Conservation (phyloP, 2,888 invertebrate species). For the Cryptus viduatorius region DNA sequence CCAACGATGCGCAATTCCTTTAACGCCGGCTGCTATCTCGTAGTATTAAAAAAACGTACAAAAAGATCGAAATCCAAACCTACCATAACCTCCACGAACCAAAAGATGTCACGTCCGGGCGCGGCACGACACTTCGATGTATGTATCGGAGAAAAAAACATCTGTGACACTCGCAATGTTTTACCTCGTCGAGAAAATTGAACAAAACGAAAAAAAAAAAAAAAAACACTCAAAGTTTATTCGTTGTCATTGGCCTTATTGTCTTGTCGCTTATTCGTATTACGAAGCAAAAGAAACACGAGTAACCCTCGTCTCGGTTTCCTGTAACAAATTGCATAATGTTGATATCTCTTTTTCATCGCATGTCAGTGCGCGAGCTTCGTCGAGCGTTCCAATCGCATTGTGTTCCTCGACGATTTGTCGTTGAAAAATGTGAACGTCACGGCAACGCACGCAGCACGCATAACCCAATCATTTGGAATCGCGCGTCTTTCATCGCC, state of each 20-base stretch:
- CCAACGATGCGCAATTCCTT: no score
- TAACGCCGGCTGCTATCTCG: no score
- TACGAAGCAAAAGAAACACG: constrained; percentile 6
- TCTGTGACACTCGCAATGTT: neutral
- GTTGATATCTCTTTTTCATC: constrained; percentile 34
- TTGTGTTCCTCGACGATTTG: constrained; percentile 7
- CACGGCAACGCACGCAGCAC: neutral
- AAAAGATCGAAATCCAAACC: no score
- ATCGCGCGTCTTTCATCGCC: neutral
- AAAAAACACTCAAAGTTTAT: neutral
- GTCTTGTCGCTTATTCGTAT: constrained; percentile 14
- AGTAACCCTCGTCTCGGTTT: constrained; percentile 31
- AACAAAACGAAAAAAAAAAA: neutral
- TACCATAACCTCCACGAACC: no score
- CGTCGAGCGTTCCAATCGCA: constrained; percentile 22
- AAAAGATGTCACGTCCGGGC: no score
- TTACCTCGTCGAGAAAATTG: neutral
- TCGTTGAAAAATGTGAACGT: neutral
- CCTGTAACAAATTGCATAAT: constrained; percentile 46
- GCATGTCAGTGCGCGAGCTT: constrained; percentile 2
- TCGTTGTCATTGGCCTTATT: constrained; percentile 10
- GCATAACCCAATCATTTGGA: neutral
- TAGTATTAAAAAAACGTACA: no score
- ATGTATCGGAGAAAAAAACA: no score
- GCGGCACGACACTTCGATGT: no score